These are phyloP conservation scores for Melitaea cinxia DNA, from an alignment of 1,140 invertebrate genomes.

Conservation along the genomic window DNA sequence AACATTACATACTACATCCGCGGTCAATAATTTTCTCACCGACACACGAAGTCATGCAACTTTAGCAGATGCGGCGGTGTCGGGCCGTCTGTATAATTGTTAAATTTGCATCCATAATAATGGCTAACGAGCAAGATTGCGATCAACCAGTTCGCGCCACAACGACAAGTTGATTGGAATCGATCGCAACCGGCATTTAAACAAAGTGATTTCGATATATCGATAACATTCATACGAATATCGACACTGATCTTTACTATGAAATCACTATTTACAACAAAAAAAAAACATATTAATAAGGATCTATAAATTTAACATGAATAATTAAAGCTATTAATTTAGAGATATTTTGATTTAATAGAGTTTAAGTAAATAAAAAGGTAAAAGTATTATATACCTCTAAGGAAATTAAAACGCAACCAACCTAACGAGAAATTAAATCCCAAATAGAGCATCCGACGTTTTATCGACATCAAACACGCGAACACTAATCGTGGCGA, in stretches of 20 bases:
- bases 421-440: conserved; percentile 36
- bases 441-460: conserved; percentile 39
- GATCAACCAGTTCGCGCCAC: conserved; percentile 69
- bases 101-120: conserved; percentile 75
- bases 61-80: conserved; percentile 47
- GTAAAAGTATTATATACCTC: conserved; percentile 6
- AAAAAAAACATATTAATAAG: no score
- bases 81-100: conserved; percentile 47
- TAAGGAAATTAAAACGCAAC: conserved; percentile 25
- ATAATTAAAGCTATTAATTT: background rate
- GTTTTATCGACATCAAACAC: conserved; percentile 47
- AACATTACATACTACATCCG: conserved; percentile 2
- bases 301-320: background rate
- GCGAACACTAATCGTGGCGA: conserved; percentile 45
- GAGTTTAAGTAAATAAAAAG: conserved; percentile 1
- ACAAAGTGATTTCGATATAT: conserved; percentile 41
- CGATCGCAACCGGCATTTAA: conserved; percentile 51
- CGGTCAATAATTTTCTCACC: conserved; percentile 45
- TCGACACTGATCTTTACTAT: conserved; percentile 17
- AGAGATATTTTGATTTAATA: no score
- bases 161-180: conserved; percentile 64
- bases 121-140: conserved; percentile 67
- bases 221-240: conserved; percentile 32
- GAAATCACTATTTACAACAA: background rate
- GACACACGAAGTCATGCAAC: conserved; percentile 49